phyloP scores from a whole-genome alignment of 2,797 vertebrate species.

The Columba guinea region DNA sequence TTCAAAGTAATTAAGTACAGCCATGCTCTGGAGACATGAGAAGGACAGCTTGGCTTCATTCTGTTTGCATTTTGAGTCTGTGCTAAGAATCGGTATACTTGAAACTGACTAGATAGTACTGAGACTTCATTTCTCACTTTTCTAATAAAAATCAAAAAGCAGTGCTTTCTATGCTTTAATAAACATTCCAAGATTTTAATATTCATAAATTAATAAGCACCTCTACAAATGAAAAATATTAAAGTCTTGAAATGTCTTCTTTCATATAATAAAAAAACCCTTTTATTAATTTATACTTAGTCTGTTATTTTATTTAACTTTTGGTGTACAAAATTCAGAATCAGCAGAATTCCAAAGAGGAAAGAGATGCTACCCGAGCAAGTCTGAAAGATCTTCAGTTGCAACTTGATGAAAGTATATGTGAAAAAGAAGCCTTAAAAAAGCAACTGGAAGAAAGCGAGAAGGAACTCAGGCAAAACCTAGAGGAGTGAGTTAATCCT shows the following conservation, averaged over 20 bases:
- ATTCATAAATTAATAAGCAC: not conserved
- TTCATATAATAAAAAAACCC: not conserved
- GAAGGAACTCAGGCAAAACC: conserved; percentile 84
- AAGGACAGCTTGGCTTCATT: not conserved
- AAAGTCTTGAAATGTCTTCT: not conserved
- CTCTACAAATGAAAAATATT: not conserved
- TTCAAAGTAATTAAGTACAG: not conserved
- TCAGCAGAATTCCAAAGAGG: conserved; percentile 79
- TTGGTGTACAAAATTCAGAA: conserved; percentile 64
- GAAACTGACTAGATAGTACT: not conserved
- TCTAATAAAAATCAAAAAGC: not conserved
- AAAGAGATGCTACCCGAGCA: conserved; percentile 75
- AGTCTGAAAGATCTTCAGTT: conserved; percentile 81
- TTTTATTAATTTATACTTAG: not conserved
- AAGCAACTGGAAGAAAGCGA: conserved; percentile 85
- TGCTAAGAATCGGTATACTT: not conserved
- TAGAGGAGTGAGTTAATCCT: conserved; percentile 90
- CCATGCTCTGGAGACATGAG: not conserved
- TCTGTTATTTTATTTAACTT: not conserved
- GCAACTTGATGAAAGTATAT: conserved; percentile 76
- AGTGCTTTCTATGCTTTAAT: not conserved
- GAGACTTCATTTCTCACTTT: not conserved
- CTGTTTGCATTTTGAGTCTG: not conserved
- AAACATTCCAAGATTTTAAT: not conserved
- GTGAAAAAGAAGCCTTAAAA: conserved; percentile 81